phyloP scores from a whole-genome alignment of 2,797 vertebrate species.

The Hippopotamyrus pictus region DNA sequence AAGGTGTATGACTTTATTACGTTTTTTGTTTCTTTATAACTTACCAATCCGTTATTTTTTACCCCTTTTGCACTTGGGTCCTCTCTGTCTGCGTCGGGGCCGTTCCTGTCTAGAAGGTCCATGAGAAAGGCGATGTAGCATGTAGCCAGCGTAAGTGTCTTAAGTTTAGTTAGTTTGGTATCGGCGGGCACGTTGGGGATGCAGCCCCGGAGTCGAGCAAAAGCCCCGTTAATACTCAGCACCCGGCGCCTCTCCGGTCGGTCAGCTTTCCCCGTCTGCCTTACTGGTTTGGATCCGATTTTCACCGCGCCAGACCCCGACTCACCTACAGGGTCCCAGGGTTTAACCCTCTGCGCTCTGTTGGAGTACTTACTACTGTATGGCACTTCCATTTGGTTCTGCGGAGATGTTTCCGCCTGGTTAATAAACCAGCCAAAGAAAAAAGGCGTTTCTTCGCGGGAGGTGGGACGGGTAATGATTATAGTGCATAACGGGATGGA shows the following conservation, averaged over 20 bases:
- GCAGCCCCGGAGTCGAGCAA: conserved; percentile 71
- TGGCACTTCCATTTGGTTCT: conserved; percentile 71
- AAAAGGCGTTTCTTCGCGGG: background rate
- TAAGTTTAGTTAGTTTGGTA: conserved; percentile 78
- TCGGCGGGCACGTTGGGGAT: conserved; percentile 77
- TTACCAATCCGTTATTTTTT: conserved; percentile 62
- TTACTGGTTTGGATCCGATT: conserved; percentile 59
- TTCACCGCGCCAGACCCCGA: conserved; percentile 34
- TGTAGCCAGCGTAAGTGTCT: conserved; percentile 70
- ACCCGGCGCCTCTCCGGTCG: conserved; percentile 74
- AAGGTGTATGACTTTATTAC: background rate
- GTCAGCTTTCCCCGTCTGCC: conserved; percentile 69
- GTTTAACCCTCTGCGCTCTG: conserved; percentile 63
- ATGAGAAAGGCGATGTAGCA: conserved; percentile 81
- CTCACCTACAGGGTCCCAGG: conserved; percentile 60
- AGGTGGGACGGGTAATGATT: background rate
- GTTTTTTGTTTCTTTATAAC: conserved; percentile 19
- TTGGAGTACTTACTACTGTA: conserved; percentile 70
- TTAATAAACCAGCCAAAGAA: conserved; percentile 43
- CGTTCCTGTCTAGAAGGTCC: conserved; percentile 73
- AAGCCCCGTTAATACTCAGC: conserved; percentile 76
- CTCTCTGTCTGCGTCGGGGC: conserved; percentile 70
- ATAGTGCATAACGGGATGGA: background rate
- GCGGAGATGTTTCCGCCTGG: conserved; percentile 64
- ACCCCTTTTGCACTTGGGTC: conserved; percentile 60